Evolutionary conservation across 2,888 invertebrate genomes (phyloP).

Genomic region (Drosophila birchii): DNA sequence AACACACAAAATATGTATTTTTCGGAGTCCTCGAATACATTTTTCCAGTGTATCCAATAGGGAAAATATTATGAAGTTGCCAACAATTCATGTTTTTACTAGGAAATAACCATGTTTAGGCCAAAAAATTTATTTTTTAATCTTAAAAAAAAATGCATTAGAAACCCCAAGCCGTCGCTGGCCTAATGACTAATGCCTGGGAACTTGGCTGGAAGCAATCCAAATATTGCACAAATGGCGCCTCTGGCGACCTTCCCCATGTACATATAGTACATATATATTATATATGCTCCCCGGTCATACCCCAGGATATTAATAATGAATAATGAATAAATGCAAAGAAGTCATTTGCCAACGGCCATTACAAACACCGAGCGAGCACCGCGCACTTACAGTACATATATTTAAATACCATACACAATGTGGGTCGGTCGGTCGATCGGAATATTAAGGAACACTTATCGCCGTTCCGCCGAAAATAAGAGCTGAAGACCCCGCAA

Average conservation of each 20-base stretch:
- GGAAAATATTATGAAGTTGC: not conserved
- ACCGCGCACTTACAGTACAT: not conserved
- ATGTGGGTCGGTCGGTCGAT: not conserved
- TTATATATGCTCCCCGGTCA: not conserved
- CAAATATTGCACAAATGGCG: constrained; percentile 39
- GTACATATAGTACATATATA: not conserved
- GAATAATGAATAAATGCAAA: constrained; percentile 40
- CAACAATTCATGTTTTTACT: not conserved
- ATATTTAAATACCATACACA: constrained; percentile 1
- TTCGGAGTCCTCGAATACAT: not conserved
- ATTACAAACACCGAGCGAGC: constrained; percentile 14
- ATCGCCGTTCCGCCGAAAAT: not conserved
- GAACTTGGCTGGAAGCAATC: constrained; percentile 19
- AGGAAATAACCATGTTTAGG: not conserved
- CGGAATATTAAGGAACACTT: constrained; percentile 28
- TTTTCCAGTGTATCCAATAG: not conserved
- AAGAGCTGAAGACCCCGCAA: constrained; percentile 1
- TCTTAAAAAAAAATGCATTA: not conserved
- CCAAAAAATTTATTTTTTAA: not conserved
- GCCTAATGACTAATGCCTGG: not conserved
- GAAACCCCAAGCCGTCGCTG: too few relatives aligned
- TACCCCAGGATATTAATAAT: constrained; percentile 23
- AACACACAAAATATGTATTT: constrained; percentile 3
- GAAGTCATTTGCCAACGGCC: constrained; percentile 39
- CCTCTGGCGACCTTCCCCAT: not conserved